A percentile compares a stretch with the other conserved stretches of the same genome.
phyloP scores from a whole-genome alignment of 2,888 invertebrate genomes.

The Euplagia quadripunctaria region DNA sequence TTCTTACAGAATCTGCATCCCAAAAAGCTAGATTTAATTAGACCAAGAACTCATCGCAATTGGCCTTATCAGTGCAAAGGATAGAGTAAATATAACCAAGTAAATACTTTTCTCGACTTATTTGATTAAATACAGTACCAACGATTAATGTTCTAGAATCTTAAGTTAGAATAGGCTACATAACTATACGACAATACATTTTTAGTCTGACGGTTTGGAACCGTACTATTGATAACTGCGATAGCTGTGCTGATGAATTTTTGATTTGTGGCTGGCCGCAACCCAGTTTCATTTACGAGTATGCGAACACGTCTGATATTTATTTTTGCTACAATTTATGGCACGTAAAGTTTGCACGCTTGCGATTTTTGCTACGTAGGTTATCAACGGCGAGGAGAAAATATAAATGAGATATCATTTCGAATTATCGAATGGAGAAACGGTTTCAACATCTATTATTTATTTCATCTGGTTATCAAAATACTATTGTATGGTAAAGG shows the following conservation, averaged over 20 bases:
- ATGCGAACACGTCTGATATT: constrained; percentile 25
- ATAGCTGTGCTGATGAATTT: constrained; percentile 43
- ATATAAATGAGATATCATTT: not conserved
- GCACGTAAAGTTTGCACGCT: constrained; percentile 8
- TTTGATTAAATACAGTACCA: too few species aligned
- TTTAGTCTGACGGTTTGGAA: constrained; percentile 11
- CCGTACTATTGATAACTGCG: constrained; percentile 42
- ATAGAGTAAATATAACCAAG: too few species aligned
- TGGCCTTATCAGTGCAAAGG: too few species aligned
- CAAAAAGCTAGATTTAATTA: too few species aligned
- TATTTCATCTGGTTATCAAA: not conserved
- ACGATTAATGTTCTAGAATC: not conserved
- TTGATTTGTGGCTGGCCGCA: constrained; percentile 40
- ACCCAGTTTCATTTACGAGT: constrained; percentile 36
- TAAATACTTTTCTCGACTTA: not conserved
- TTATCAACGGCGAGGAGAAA: not conserved
- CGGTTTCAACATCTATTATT: not conserved
- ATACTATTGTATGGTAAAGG: too few species aligned
- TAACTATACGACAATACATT: constrained; percentile 18
- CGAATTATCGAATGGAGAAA: not conserved
- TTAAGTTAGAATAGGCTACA: constrained; percentile 5
- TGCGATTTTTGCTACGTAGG: constrained; percentile 9
- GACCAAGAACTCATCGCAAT: too few species aligned
- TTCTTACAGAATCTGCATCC: too few species aligned
- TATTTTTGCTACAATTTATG: constrained; percentile 29